A percentile compares a stretch with the other conserved stretches of the same genome.
Conservation (phyloP, 2,888 invertebrate species). For the Drosophila histrio region DNA sequence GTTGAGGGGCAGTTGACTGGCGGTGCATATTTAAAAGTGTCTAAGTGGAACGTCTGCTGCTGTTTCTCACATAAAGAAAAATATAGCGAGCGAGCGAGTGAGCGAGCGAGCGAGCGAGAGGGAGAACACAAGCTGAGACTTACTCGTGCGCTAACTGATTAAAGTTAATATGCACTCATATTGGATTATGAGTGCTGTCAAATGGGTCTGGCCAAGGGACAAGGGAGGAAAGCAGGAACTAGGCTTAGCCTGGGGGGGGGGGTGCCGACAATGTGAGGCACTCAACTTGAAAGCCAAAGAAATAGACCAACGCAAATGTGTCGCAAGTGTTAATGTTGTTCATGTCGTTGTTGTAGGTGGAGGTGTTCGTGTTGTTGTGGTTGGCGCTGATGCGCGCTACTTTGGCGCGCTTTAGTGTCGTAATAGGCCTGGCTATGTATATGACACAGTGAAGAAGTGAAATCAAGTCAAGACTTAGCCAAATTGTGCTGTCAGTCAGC, state of each 20-base stretch:
- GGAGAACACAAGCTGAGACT: conserved; percentile 10
- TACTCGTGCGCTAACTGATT: conserved; percentile 74
- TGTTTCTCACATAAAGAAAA: conserved; percentile 15
- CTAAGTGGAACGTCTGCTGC: conserved; percentile 47
- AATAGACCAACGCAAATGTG: conserved; percentile 60
- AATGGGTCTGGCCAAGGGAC: conserved; percentile 49
- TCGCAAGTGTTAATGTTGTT: conserved; percentile 39
- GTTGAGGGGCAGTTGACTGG: background rate
- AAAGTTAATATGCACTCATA: conserved; percentile 78
- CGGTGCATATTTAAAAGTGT: conserved; percentile 60
- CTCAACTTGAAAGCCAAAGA: conserved; percentile 69
- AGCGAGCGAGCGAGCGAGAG: no score
- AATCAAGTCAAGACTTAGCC: background rate
- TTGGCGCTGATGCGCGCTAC: no score
- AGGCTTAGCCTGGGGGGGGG: background rate
- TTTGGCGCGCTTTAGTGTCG: conserved; percentile 54
- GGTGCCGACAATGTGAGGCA: conserved; percentile 52
- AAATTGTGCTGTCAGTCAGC: conserved; percentile 14
- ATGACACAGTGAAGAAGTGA: conserved; percentile 42
- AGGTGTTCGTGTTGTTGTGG: conserved; percentile 20
- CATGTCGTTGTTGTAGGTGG: conserved; percentile 3
- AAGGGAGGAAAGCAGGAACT: background rate
- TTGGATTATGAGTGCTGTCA: conserved; percentile 77
- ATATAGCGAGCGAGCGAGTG: background rate
- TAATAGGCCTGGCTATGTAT: conserved; percentile 56